Base-by-base conservation (phyloP, 2,888 invertebrate genomes). In the Pimpla rufipes region DNA sequence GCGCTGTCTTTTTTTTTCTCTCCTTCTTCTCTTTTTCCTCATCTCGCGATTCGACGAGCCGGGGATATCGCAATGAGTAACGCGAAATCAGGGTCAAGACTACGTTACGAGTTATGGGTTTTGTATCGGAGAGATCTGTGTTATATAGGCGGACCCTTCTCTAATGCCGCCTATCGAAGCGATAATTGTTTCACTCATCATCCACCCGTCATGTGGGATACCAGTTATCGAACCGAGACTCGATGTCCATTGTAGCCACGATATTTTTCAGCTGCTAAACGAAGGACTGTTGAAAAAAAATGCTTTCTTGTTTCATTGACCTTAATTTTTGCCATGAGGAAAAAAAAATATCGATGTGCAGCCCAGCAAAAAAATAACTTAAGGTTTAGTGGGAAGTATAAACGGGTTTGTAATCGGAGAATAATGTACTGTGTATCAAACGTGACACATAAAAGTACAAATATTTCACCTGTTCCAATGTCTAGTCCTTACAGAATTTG, bases 21-120 rank as follows among this genome's bases (percentile, higher is more conserved):
- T 57, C 16, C 16, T 47, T 16, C 29, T 67, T 7, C 29, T 55
- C 47, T 42, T 23, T 64, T 70, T 75, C 42, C 42, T 75, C 47
- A 47, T 52, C 59, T 66, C 64, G 11, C 45, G 40, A 57, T 52
- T 29, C 40, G 35, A 11, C 68, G 64, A 79, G 70, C 40, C 37
- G 74, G 68, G 23, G 59, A 75, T 79, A 79, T 68, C 50, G 42
- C 50, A 68, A 50, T 50, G 67, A 78, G 68, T 74, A 82, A 78
- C 59, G 73, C 68, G 67, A 74, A 82, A 82, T 82, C 81, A 82
- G 81, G 81, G 81, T 82, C 81, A 82, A 21, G 40, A 59, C 59
- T 68, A 68, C 74, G 42, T 50, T 77, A 73, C n/a, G 64, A 77
- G 23, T 23, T 67, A 59, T 66, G 50, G 52, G 37, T 70, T 68